phyloP scores from a whole-genome alignment of 2,113 vertebrate genomes.

The Penelope pileata region DNA sequence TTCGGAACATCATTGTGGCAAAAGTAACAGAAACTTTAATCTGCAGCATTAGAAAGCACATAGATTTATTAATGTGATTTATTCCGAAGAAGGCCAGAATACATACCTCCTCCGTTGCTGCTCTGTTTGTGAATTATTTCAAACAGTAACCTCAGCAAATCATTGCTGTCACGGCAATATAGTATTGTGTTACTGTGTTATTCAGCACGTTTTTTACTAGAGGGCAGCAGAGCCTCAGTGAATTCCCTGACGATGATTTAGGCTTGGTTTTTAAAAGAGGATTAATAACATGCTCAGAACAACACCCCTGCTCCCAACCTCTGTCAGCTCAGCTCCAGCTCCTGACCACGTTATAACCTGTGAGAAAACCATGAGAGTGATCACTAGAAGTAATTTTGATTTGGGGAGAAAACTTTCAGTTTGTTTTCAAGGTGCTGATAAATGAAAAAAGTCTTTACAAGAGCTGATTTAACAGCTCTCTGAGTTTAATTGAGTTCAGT shows the following conservation, averaged over 20 bases:
- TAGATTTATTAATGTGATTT: background rate
- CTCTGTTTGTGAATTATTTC: background rate
- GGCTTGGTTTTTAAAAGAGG: too few species aligned
- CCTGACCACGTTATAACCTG: background rate
- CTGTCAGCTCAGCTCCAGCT: background rate
- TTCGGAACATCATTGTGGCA: background rate
- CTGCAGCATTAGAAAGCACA: background rate
- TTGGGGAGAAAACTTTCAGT: background rate
- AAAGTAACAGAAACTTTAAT: background rate
- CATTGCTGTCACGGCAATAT: fast-evolving
- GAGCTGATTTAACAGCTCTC: background rate
- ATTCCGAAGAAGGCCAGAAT: background rate
- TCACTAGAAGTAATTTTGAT: background rate
- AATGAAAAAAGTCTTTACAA: background rate
- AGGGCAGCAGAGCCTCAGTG: background rate
- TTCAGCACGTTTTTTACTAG: background rate
- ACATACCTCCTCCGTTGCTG: background rate
- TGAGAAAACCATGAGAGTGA: background rate
- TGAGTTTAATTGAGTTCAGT: background rate
- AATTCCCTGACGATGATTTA: background rate
- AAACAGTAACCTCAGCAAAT: background rate
- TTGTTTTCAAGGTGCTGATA: background rate
- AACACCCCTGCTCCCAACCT: background rate
- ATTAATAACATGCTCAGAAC: fast-evolving
- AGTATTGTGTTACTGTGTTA: background rate